A percentile compares a stretch with the other conserved stretches of the same genome.
phyloP scores from a whole-genome alignment of 2,113 vertebrate species.

The Pycnonotus jocosus region DNA sequence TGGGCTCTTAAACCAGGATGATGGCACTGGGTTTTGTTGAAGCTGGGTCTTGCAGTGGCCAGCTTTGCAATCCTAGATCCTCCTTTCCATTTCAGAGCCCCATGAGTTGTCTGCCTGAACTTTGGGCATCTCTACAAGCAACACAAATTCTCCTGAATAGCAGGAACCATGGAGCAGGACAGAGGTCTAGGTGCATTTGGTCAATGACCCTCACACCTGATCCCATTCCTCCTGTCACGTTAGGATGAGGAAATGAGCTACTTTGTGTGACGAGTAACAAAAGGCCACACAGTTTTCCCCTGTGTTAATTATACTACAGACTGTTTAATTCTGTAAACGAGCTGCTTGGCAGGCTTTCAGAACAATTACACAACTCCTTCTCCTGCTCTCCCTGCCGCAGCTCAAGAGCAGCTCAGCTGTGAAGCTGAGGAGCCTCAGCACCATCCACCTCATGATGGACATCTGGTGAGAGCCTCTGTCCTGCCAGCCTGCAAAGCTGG shows the following conservation, averaged over 20 bases:
- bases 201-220: not conserved
- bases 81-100: not conserved
- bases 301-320: not conserved
- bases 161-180: not conserved
- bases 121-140: not conserved
- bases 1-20: not conserved
- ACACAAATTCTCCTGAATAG: not conserved
- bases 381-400: not conserved
- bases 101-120: not conserved
- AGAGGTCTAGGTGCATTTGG: not conserved
- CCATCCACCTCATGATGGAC: not conserved
- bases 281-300: not conserved
- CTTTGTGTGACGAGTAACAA: not conserved
- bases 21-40: fast-evolving
- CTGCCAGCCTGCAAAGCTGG: not conserved
- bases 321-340: not conserved
- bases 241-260: not conserved
- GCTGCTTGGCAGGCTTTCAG: slow-evolving; percentile 28
- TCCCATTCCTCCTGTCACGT: not conserved
- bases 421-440: not conserved
- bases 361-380: not conserved
- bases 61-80: not conserved
- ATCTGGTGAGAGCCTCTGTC: not conserved
- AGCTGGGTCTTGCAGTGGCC: not conserved
- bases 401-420: not conserved